Conservation (phyloP, 1,140 invertebrate species). For the Hylaeus anthracinus region DNA sequence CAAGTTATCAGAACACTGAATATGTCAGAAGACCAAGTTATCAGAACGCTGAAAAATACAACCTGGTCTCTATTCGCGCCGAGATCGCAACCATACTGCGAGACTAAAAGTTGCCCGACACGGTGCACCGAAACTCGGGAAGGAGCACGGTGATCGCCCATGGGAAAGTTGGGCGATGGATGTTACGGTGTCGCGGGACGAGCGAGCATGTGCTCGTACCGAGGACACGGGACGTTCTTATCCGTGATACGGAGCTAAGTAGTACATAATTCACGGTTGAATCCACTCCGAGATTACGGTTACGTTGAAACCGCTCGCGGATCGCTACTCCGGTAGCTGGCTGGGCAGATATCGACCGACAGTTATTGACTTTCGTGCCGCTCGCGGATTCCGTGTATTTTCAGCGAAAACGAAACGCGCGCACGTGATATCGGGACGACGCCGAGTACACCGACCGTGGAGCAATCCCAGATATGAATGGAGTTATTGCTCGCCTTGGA, state of each 20-base stretch:
- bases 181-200: slow-evolving; percentile 32
- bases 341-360: slow-evolving; percentile 28
- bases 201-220: slow-evolving; percentile 4
- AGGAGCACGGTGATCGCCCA: slow-evolving; percentile 19
- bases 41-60: no score
- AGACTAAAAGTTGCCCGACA: background rate
- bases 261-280: slow-evolving; percentile 68
- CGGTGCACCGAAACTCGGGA: background rate
- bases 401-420: slow-evolving; percentile 13
- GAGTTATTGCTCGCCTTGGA: background rate
- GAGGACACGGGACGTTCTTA: slow-evolving; percentile 38
- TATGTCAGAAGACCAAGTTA: no score
- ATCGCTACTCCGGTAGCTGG: slow-evolving; percentile 30
- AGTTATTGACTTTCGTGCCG: slow-evolving; percentile 56
- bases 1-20: no score
- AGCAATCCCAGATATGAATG: background rate
- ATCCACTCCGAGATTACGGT: slow-evolving; percentile 63
- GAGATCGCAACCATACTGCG: no score
- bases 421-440: slow-evolving; percentile 1
- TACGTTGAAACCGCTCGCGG: slow-evolving; percentile 41
- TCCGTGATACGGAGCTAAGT: slow-evolving; percentile 42
- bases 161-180: slow-evolving; percentile 55
- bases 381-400: slow-evolving; percentile 1
- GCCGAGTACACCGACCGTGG: background rate
- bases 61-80: no score